Evolutionary conservation across 2,113 vertebrate genomes (phyloP).

Genomic region (Forbesichthys papilliferus): DNA sequence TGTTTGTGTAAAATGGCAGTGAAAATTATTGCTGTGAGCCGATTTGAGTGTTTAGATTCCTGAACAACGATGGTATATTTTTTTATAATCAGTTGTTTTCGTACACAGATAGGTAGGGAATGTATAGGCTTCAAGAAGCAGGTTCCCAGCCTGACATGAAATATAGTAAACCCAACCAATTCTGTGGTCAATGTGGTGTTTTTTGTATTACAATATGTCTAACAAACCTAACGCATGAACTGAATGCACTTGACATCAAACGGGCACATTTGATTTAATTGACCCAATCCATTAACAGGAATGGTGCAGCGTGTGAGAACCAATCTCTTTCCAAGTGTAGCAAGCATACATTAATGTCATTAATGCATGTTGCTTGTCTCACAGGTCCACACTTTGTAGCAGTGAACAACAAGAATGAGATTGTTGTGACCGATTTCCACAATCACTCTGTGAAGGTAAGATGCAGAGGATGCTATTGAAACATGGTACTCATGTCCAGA

Average conservation of each 20-base stretch:
- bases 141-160: too few species aligned
- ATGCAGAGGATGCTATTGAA: background rate
- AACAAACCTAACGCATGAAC: too few species aligned
- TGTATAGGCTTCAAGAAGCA: too few species aligned
- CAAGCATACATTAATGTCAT: background rate
- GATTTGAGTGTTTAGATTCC: constrained; percentile 20
- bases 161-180: background rate
- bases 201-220: background rate
- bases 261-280: too few species aligned
- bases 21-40: constrained; percentile 19
- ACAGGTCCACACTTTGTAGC: constrained; percentile 96
- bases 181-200: background rate
- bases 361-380: constrained; percentile 1
- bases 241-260: too few species aligned
- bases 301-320: too few species aligned
- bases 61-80: background rate
- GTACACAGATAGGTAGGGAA: background rate
- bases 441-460: constrained; percentile 98
- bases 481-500: background rate
- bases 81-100: background rate
- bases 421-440: constrained; percentile 96
- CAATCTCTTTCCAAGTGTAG: background rate
- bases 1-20: constrained; percentile 17
- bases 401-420: constrained; percentile 97
- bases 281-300: too few species aligned